phyloP scores from a whole-genome alignment of 1,140 invertebrate species.

The silkworm (Bombyx mori) region ASM3026992v2 NC_085121.1:565501-566000 shows the following conservation, averaged over 20 bases:
- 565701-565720: slow-evolving; percentile 49
- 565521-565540: slow-evolving; percentile 46
- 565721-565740: slow-evolving; percentile 43
- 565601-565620: slow-evolving; percentile 23
- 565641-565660: slow-evolving; percentile 51
- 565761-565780: not conserved
- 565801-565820: slow-evolving; percentile 26
- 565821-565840: slow-evolving; percentile 40
- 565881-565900: slow-evolving; percentile 54
- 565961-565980: slow-evolving; percentile 70
- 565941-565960: slow-evolving; percentile 64
- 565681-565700: slow-evolving; percentile 47
- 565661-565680: slow-evolving; percentile 67
- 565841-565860: slow-evolving; percentile 63
- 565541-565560: slow-evolving; percentile 38
- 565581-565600: slow-evolving; percentile 40
- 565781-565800: slow-evolving; percentile 7
- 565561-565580: slow-evolving; percentile 24
- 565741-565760: slow-evolving; percentile 30
- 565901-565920: slow-evolving; percentile 68
- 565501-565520: slow-evolving; percentile 18
- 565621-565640: slow-evolving; percentile 27
- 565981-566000: slow-evolving; percentile 30
- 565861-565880: slow-evolving; percentile 63
- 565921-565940: slow-evolving; percentile 65